A percentile compares a stretch with the other conserved stretches of the same genome.
Conservation (phyloP, 2,113 vertebrate genomes). For the Lophochroa leadbeateri region DNA sequence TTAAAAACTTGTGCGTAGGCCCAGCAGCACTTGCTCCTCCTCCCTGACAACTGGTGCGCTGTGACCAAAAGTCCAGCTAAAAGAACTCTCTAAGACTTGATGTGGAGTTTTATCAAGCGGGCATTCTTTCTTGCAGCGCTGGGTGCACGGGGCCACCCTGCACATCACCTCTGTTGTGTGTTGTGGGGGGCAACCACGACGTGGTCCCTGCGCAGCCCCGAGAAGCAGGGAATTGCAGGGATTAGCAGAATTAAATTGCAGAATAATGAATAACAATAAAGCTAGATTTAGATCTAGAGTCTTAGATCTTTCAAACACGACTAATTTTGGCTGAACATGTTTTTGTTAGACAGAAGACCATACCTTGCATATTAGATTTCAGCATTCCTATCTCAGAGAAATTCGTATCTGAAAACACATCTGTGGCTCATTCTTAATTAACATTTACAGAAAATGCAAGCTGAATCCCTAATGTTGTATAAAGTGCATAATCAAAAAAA, state of each 20-base stretch:
- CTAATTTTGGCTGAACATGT: neutral
- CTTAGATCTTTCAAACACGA: neutral
- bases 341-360: neutral
- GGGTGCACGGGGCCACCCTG: too few relatives aligned
- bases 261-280: neutral
- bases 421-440: slow-evolving; percentile 9
- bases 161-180: too few relatives aligned
- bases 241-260: neutral
- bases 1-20: neutral
- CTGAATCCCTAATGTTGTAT: neutral
- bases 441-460: neutral
- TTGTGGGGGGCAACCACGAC: too few relatives aligned
- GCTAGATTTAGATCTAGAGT: neutral
- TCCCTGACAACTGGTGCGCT: too few relatives aligned
- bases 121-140: too few relatives aligned
- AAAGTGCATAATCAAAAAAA: neutral
- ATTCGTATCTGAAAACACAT: neutral
- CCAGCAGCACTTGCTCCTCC: too few relatives aligned
- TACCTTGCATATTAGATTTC: neutral
- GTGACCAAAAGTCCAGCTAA: too few relatives aligned
- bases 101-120: too few relatives aligned
- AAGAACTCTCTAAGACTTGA: too few relatives aligned
- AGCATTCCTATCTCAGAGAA: neutral
- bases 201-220: too few relatives aligned
- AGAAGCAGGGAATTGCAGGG: too few relatives aligned